Base-by-base conservation (phyloP, 2,888 invertebrate species). In the Apamea sordens region DNA sequence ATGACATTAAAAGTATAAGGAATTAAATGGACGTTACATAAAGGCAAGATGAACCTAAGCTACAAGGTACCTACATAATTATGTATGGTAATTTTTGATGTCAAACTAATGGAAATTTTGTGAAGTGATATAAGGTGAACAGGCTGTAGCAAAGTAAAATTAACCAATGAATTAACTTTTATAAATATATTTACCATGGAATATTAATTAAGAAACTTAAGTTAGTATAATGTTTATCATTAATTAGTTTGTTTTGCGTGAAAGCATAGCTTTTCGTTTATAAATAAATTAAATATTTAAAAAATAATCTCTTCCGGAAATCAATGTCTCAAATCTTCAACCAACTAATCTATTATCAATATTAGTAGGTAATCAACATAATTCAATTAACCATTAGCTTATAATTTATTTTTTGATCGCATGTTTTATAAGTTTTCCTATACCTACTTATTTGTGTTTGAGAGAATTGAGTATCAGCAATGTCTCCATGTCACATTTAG, bases 1-100 rank as follows among this genome's bases (percentile, higher is more conserved):
- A 85, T 77, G 41, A 56, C 36, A 76, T 44, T 47, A 79, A 67
- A 59, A 36, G 28, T 63, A 53, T 77, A 73, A 83, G 73, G 76
- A 82, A 88, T 71, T 87, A 79, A 84, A 78, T 83, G 76, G 73
- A 72, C 18, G 79, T 89, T 89, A 87, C 47, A 56, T 83, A 89
- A 86, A 77, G 56, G 64, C 73, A 80, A 65, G 76, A 61, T 69
- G 70, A 64, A 77, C 80, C 59, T 84, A 32, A 75, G 73, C 32
- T 32, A 41, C 67, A 79, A 36, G 72, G 78, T 81, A 56, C 24
- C n/a, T n/a, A 44, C 15, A 85, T 67, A 78, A 76, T 80, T 85
- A 87, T 32, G 63, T 87, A 88, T 89, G 80, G 11, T 83, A 80
- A 82, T 83, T 77, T 59, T 82, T 56, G 63, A 50, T 70, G 79